Evolutionary conservation across 2,113 vertebrate species (phyloP), one percentile per base, ranked within the genome.

Genomic region (Eulemur macaco): DNA sequence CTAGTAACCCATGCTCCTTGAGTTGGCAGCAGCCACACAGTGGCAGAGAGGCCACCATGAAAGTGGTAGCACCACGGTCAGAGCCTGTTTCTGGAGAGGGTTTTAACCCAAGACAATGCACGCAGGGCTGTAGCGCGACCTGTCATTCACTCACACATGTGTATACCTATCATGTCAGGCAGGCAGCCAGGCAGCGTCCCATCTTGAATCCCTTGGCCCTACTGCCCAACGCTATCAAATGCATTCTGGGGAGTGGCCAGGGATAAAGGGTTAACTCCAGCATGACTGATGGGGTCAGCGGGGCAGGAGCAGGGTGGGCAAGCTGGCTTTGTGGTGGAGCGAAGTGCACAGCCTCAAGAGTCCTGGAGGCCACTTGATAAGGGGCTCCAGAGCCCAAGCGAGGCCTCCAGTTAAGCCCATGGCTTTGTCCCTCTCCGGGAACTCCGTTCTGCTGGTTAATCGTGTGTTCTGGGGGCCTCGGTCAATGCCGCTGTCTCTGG

Each of bases 401-500:
- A 99, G 98, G 98, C 98, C 94, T 98, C 96, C 39, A 96, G 94
- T 98, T 98, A 98, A 98, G 97, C 97, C 96, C 86, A 37, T 13
- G 87, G 94, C 95, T 98, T 98, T 98, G 96, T 97, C 25, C 0
- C 89, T 97, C 56, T 98, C 98, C 98, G 97, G 90, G 97, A 97
- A 97, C 95, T 91, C 71, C 74, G 85, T 94, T 97, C 18, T 95
- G 92, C 92, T 94, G 97, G 96, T 98, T 98, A 99, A 98, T 98
- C 98, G 92, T 97, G 94, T 96, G 97, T 97, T 98, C 98, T 94
- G 89, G 95, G 94, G 96, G 92, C 86, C 93, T 89, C 71, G 74
- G 96, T 98, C 98, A 97, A 98, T 97, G 98, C 98, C 98, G 98
- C 98, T 96, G 96, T 98, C 96, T 95, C 96, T 68, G 97, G 97